Conservation (phyloP, 2,797 vertebrate species). For the Tamandua tetradactyla region DNA sequence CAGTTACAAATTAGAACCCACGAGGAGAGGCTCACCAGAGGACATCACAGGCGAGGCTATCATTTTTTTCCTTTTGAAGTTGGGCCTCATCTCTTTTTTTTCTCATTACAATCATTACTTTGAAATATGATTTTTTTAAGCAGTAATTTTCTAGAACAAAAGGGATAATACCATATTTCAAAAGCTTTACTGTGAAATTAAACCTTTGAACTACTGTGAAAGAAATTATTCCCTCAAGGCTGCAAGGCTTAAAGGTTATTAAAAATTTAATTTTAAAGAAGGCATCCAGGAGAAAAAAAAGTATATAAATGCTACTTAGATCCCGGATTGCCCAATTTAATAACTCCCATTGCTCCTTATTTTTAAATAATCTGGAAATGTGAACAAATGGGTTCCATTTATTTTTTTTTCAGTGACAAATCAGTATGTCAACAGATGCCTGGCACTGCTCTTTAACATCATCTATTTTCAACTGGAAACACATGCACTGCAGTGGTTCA, state of each 20-base stretch:
- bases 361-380: constrained; percentile 81
- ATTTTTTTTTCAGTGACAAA: constrained; percentile 45
- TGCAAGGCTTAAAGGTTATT: constrained; percentile 83
- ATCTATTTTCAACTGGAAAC: not conserved
- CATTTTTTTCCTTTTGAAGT: constrained; percentile 70
- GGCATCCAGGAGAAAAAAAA: constrained; percentile 71
- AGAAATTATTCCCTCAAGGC: constrained; percentile 80
- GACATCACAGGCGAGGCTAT: constrained; percentile 62
- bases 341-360: constrained; percentile 74
- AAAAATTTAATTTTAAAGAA: constrained; percentile 84
- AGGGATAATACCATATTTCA: constrained; percentile 79
- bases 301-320: constrained; percentile 79
- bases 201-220: constrained; percentile 82
- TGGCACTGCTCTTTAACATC: not conserved
- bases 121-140: constrained; percentile 72
- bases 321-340: constrained; percentile 72
- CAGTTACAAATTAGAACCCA: constrained; percentile 59
- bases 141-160: constrained; percentile 83
- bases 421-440: constrained; percentile 57
- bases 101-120: constrained; percentile 77
- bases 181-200: constrained; percentile 81
- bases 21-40: constrained; percentile 60
- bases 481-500: not conserved
- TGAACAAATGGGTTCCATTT: constrained; percentile 54
- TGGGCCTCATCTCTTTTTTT: constrained; percentile 74